phyloP scores from a whole-genome alignment of 2,888 invertebrate genomes.

The Lasioglossum zephyrum region DNA sequence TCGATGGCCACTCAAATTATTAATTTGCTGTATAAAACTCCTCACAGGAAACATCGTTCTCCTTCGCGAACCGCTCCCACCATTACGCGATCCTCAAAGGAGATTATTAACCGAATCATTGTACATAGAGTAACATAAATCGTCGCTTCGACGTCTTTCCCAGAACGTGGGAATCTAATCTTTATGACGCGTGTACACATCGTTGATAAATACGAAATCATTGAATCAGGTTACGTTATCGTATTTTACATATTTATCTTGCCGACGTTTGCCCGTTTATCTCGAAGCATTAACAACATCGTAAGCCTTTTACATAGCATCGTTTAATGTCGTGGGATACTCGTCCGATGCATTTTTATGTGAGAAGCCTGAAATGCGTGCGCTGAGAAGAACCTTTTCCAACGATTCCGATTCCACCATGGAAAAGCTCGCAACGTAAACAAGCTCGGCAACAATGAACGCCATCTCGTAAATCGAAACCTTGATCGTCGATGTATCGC shows the following conservation, averaged over 20 bases:
- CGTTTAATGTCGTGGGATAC: slow-evolving; percentile 7
- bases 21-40: slow-evolving; percentile 22
- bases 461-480: slow-evolving; percentile 1
- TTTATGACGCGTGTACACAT: neutral
- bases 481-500: slow-evolving; percentile 13
- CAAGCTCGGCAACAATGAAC: slow-evolving; percentile 5
- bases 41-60: neutral
- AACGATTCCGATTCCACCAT: neutral
- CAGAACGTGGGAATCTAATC: slow-evolving; percentile 10
- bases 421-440: neutral
- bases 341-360: neutral
- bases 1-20: slow-evolving; percentile 36
- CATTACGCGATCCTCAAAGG: neutral
- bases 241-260: slow-evolving; percentile 14
- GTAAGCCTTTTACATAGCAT: neutral
- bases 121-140: neutral
- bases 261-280: neutral
- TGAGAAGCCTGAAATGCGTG: neutral
- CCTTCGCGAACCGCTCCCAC: neutral
- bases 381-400: neutral
- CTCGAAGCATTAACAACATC: neutral
- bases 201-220: neutral
- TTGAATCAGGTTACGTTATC: neutral
- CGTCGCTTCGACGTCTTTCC: neutral
- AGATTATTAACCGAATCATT: neutral